Evolutionary conservation across 2,113 vertebrate genomes (phyloP).

Genomic region (Indicator maculatus): DNA sequence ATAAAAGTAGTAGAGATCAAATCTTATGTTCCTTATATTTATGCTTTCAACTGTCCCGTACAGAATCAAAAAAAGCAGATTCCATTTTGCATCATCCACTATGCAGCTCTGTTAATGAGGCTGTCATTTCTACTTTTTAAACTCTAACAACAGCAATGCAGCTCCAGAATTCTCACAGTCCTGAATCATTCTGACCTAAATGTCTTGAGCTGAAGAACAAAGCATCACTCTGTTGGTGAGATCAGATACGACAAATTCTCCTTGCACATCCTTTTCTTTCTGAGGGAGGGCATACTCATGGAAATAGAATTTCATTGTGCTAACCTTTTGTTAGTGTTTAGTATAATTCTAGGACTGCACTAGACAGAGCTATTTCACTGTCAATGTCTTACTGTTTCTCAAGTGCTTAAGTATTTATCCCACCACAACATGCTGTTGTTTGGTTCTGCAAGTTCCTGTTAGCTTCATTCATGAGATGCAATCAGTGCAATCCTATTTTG

Average conservation of each 20-base stretch:
- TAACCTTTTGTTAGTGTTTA: constrained; percentile 20
- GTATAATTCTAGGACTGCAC: background rate
- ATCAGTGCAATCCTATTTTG: constrained; percentile 62
- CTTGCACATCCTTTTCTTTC: background rate
- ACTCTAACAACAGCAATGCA: background rate
- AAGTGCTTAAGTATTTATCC: constrained; percentile 51
- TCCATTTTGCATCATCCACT: background rate
- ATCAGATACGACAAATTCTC: background rate
- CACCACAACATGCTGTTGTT: constrained; percentile 52
- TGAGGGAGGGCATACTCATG: background rate
- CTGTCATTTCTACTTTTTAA: background rate
- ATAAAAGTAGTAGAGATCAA: background rate
- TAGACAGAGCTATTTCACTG: constrained; percentile 31
- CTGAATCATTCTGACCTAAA: background rate
- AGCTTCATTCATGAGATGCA: constrained; percentile 65
- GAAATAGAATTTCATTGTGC: background rate
- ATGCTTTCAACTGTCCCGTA: background rate
- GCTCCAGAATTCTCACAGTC: background rate
- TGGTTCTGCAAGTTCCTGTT: constrained; percentile 46
- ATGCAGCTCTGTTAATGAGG: background rate
- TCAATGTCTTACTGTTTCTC: constrained; percentile 59
- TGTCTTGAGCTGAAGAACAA: background rate
- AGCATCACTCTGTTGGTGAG: background rate
- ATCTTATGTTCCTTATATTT: background rate
- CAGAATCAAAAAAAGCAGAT: background rate